Percentiles rank a stretch among this genome's conserved stretches.
Conservation (phyloP, 1,140 invertebrate genomes). For the Harpegnathos saltator region DNA sequence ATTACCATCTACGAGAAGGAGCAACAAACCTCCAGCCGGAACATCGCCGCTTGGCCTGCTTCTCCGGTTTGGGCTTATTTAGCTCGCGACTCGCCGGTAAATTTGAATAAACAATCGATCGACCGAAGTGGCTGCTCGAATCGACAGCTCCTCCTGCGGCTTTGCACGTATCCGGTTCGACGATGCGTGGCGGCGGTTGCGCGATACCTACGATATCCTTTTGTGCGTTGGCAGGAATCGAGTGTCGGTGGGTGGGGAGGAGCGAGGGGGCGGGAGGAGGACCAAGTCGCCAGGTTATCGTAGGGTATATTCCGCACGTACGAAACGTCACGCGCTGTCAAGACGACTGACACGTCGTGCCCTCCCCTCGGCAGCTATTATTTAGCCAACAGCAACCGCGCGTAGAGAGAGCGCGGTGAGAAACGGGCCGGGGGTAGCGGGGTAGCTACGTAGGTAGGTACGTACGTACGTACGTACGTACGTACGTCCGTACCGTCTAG, state of each 20-base stretch:
- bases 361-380: constrained; percentile 83
- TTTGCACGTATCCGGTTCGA: too few species aligned
- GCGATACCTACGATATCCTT: constrained; percentile 64
- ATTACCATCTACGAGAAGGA: too few species aligned
- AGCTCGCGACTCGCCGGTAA: too few species aligned
- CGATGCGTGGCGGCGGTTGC: too few species aligned
- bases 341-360: constrained; percentile 83
- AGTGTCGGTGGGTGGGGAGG: constrained; percentile 55
- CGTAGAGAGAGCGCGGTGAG: constrained; percentile 60
- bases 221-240: constrained; percentile 73
- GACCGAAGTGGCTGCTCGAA: too few species aligned
- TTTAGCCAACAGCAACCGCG: constrained; percentile 85
- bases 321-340: constrained; percentile 81
- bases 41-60: too few species aligned
- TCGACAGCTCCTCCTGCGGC: too few species aligned
- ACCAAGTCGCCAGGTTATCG: constrained; percentile 50
- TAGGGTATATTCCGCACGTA: constrained; percentile 63
- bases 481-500: too few species aligned
- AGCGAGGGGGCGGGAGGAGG: neutral
- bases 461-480: neutral
- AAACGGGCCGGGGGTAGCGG: constrained; percentile 58
- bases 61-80: too few species aligned
- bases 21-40: too few species aligned
- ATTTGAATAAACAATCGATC: too few species aligned
- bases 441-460: too few species aligned